phyloP scores from a whole-genome alignment of 1,140 invertebrate genomes.

The Chironomus striatipennis region DNA sequence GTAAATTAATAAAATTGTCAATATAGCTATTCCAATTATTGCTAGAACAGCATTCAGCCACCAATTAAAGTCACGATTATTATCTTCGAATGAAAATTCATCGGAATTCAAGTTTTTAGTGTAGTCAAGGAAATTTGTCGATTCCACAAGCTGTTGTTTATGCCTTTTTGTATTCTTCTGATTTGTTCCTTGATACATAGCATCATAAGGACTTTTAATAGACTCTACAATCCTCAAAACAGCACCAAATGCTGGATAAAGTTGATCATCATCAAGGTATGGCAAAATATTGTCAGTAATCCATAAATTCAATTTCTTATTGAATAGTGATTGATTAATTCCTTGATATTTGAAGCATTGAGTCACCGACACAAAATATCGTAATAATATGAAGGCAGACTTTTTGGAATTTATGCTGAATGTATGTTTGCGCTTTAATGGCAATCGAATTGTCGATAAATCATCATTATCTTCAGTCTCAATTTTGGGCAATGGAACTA shows the following conservation, averaged over 20 bases:
- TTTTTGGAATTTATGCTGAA: slow-evolving; percentile 33
- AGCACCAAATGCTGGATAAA: slow-evolving; percentile 38
- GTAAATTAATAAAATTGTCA: not conserved
- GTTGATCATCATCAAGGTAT: slow-evolving; percentile 34
- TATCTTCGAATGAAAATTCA: not conserved
- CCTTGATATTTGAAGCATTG: slow-evolving; percentile 34
- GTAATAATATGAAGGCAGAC: slow-evolving; percentile 32
- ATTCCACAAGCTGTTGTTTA: not conserved
- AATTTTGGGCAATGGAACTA: slow-evolving; percentile 34
- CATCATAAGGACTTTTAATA: slow-evolving; percentile 18
- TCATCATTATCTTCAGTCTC: slow-evolving; percentile 31
- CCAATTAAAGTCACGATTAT: not conserved
- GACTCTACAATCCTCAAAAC: slow-evolving; percentile 32
- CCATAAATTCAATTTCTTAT: slow-evolving; percentile 33
- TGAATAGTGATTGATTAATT: slow-evolving; percentile 29
- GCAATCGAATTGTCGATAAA: slow-evolving; percentile 35
- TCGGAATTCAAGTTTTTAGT: not conserved
- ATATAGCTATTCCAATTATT: not conserved
- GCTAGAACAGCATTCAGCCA: not conserved
- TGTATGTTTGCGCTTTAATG: slow-evolving; percentile 33
- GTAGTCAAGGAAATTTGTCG: not conserved
- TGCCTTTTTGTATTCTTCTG: not conserved
- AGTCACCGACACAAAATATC: slow-evolving; percentile 32
- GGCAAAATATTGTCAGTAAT: slow-evolving; percentile 31
- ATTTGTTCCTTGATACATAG: not conserved